Conservation (phyloP, 1,140 invertebrate species). For the Trichonephila clavipes region DNA sequence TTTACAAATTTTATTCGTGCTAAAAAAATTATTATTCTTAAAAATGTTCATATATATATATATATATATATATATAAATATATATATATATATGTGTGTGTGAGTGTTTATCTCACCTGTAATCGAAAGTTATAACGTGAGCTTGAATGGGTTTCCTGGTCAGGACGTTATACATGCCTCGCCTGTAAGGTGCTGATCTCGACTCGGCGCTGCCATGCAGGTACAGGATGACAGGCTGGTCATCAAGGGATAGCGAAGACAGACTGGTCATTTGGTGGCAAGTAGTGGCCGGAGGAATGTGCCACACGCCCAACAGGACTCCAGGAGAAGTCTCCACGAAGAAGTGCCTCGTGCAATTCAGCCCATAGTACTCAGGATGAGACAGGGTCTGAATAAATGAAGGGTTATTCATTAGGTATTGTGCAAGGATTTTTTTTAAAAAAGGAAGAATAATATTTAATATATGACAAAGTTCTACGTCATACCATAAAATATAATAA, state of each 20-base stretch:
- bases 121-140: slow-evolving; percentile 94
- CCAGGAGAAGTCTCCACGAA: slow-evolving; percentile 76
- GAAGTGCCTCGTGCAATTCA: slow-evolving; percentile 74
- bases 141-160: slow-evolving; percentile 85
- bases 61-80: no score
- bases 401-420: no score
- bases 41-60: no score
- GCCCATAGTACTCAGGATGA: slow-evolving; percentile 70
- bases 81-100: no score
- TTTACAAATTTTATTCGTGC: no score
- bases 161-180: slow-evolving; percentile 91
- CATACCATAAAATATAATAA: no score
- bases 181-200: slow-evolving; percentile 88
- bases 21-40: no score
- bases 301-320: slow-evolving; percentile 76
- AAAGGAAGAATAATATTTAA: no score
- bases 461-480: no score
- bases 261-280: no score
- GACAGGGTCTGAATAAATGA: slow-evolving; percentile 70
- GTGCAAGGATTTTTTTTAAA: no score
- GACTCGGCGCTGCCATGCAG: slow-evolving; percentile 94
- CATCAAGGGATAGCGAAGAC: neutral
- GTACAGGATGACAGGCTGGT: slow-evolving; percentile 87
- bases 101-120: slow-evolving; percentile 83
- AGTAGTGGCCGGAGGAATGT: slow-evolving; percentile 47